Evolutionary conservation across 2,797 vertebrate genomes (phyloP), one percentile per base, ranked within the genome.

Genomic region (Mallotus villosus): DNA sequence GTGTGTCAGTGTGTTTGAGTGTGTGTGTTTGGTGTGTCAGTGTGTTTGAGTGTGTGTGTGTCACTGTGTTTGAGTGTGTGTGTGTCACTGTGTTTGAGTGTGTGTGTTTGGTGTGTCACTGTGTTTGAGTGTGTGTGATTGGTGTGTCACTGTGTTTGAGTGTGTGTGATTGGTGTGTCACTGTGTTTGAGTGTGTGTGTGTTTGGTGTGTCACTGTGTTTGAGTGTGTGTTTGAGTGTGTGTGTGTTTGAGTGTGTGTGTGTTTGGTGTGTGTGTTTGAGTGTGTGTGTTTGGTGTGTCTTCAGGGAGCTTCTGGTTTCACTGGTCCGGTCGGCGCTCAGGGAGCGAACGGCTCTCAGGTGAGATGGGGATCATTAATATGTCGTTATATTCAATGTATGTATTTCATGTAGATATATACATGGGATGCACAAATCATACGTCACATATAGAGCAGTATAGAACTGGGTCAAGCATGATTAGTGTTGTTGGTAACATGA

Each of bases 281-380:
- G 32, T 65, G 21, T 61, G 67, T 73, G 27, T 71, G 9, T 46
- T 2, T 74, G 41, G 17, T 55, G 63, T 74, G 21, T 71, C 12
- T 8, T 12, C 81, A 97, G 96, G 95, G 95, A 0, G 81, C 92
- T 17, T 75, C 87, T 0, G 95, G 95, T 53, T 72, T 85, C 24
- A 93, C 93, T 0, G 96, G 96, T 22, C 6, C 49, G 0, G 71
- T 92, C 0, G 96, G 96, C 0, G 84, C 79, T 66, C 93, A 83
- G 78, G 95, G 96, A 14, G 73, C 85, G 68, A 95, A 95, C 5
- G 95, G 96, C 71, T 95, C 95, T 2, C 92, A 94, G 94, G 96
- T 97, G 81, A 82, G 92, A 73, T 25, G 19, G 16, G 9, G 25
- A 16, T 25, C 21, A 3, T 16, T 21, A 12, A 34, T 34, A 8